Percentiles rank a stretch among this genome's conserved stretches.
Evolutionary conservation across 2,113 vertebrate species (phyloP).

Genomic region (Malurus cyaneus): DNA sequence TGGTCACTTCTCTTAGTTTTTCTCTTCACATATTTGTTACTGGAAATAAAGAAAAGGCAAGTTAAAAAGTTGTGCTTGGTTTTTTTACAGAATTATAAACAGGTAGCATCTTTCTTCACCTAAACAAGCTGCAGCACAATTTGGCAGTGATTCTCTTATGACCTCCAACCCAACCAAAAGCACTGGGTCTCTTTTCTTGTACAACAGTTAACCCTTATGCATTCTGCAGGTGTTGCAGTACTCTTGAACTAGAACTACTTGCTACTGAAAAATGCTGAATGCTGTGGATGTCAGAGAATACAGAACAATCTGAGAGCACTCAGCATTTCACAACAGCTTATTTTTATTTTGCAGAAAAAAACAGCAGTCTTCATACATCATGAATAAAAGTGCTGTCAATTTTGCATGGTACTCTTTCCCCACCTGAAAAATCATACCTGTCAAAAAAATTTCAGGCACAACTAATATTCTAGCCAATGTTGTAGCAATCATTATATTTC

Average conservation of each 20-base stretch:
- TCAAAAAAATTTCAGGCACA: background rate
- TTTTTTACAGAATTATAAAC: background rate
- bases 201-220: background rate
- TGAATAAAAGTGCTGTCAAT: background rate
- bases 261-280: background rate
- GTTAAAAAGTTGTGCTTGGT: background rate
- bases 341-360: background rate
- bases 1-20: background rate
- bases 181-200: background rate
- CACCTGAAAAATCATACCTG: background rate
- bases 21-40: constrained; percentile 50
- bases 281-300: background rate
- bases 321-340: background rate
- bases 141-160: background rate
- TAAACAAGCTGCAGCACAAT: background rate
- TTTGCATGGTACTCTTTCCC: background rate
- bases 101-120: background rate
- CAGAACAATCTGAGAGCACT: background rate
- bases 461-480: background rate
- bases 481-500: background rate
- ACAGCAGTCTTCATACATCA: rapidly evolving
- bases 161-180: background rate
- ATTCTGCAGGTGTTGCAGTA: background rate
- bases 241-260: background rate
- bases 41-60: constrained; percentile 33